Evolutionary conservation across 1,140 invertebrate species (phyloP).

Genomic region (Bombus cullumanus): DNA sequence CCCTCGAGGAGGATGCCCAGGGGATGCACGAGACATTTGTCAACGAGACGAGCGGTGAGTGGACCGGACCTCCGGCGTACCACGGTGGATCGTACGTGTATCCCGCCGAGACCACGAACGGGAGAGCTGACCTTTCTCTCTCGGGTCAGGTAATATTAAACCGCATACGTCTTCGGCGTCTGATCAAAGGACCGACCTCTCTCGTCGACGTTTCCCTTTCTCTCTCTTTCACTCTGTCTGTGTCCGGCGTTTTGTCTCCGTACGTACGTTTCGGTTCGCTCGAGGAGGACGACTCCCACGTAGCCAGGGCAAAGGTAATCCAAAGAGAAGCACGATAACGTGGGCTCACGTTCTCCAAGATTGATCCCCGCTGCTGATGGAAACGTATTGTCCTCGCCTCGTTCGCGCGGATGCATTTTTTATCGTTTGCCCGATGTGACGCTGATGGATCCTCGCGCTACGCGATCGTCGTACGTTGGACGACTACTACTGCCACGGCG

Average conservation of each 20-base stretch:
- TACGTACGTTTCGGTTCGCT: background rate
- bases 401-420: conserved; percentile 35
- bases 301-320: conserved; percentile 44
- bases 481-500: background rate
- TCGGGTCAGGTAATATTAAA: conserved; percentile 77
- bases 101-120: conserved; percentile 74
- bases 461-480: background rate
- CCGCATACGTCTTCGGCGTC: conserved; percentile 77
- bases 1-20: conserved; percentile 69
- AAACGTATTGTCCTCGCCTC: conserved; percentile 43
- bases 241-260: no score
- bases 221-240: background rate
- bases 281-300: conserved; percentile 35
- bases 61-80: conserved; percentile 74
- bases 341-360: conserved; percentile 54
- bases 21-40: conserved; percentile 81
- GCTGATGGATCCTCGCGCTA: conserved; percentile 4
- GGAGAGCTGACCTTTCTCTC: conserved; percentile 67
- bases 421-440: conserved; percentile 37
- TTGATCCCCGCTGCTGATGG: conserved; percentile 47
- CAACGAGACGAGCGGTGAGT: conserved; percentile 80
- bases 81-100: conserved; percentile 72
- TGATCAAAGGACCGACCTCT: conserved; percentile 66
- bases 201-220: conserved; percentile 51
- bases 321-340: conserved; percentile 43